Evolutionary conservation across 1,140 invertebrate species (phyloP).

Genomic region (Caenorhabditis latens): DNA sequence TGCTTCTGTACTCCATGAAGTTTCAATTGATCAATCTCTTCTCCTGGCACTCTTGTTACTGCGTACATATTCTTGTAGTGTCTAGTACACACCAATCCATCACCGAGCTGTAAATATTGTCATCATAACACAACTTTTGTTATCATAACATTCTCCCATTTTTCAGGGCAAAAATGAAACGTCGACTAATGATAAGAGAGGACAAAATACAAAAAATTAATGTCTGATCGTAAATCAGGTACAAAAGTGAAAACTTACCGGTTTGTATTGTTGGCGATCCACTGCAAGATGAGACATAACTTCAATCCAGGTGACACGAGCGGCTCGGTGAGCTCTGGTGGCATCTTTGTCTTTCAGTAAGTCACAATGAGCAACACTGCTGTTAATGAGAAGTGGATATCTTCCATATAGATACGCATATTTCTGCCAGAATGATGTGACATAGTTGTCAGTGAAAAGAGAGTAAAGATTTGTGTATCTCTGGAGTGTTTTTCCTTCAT

Average conservation of each 20-base stretch:
- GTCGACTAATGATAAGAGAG: background rate
- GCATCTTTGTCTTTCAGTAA: slow-evolving; percentile 65
- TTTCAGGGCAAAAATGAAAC: background rate
- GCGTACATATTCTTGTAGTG: slow-evolving; percentile 75
- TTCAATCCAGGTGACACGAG: slow-evolving; percentile 71
- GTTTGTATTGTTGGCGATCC: slow-evolving; percentile 67
- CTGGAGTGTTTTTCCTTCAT: slow-evolving; percentile 71
- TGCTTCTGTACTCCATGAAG: slow-evolving; percentile 68
- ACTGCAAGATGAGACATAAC: slow-evolving; percentile 71
- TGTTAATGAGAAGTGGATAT: slow-evolving; percentile 72
- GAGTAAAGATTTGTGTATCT: slow-evolving; percentile 66
- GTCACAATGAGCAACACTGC: slow-evolving; percentile 72
- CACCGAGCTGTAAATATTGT: slow-evolving; percentile 64
- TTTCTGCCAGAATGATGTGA: slow-evolving; percentile 74
- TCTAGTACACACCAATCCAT: slow-evolving; percentile 70
- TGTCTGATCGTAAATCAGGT: slow-evolving; percentile 12
- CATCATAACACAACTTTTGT: background rate
- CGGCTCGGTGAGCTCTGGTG: slow-evolving; percentile 70
- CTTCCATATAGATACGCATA: slow-evolving; percentile 72
- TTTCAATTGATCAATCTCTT: slow-evolving; percentile 66
- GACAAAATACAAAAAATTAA: background rate
- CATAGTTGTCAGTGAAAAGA: slow-evolving; percentile 70
- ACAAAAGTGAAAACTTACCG: slow-evolving; percentile 40
- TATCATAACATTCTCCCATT: background rate
- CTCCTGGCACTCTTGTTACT: slow-evolving; percentile 66